phyloP scores from a whole-genome alignment of 2,888 invertebrate species.

The Brenthis daphne region DNA sequence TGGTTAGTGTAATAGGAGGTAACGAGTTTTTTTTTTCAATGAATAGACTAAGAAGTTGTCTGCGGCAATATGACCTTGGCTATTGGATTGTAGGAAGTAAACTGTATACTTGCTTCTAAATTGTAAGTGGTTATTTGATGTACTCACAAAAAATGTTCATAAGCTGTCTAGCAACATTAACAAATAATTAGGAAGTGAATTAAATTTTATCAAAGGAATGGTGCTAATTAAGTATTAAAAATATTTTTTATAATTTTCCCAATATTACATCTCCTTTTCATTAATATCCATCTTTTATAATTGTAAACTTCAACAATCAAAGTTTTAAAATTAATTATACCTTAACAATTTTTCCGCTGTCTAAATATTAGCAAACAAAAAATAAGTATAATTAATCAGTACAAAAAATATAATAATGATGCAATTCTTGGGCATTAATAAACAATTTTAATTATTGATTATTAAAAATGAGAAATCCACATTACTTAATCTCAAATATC shows the following conservation, averaged over 20 bases:
- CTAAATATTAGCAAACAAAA: too few species aligned
- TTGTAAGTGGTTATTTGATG: conserved; percentile 81
- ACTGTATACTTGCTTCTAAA: conserved; percentile 80
- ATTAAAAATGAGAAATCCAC: too few species aligned
- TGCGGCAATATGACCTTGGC: conserved; percentile 77
- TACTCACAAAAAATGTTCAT: conserved; percentile 77
- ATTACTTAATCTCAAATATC: background rate
- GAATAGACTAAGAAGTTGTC: conserved; percentile 78
- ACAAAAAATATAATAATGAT: too few species aligned
- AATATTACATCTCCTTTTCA: background rate
- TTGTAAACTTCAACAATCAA: too few species aligned
- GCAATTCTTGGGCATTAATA: too few species aligned
- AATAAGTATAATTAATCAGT: too few species aligned
- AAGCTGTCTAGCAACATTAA: conserved; percentile 54
- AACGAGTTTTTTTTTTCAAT: conserved; percentile 70
- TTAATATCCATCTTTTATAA: too few species aligned
- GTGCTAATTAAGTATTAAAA: background rate
- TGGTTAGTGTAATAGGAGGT: conserved; percentile 54
- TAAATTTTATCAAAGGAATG: conserved; percentile 26
- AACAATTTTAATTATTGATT: too few species aligned
- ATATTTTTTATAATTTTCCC: conserved; percentile 10
- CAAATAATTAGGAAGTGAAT: conserved; percentile 46
- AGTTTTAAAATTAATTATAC: too few species aligned
- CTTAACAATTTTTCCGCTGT: too few species aligned
- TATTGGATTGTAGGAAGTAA: conserved; percentile 82